Evolutionary conservation across 2,113 vertebrate genomes (phyloP).

Genomic region (Arvicanthis niloticus): DNA sequence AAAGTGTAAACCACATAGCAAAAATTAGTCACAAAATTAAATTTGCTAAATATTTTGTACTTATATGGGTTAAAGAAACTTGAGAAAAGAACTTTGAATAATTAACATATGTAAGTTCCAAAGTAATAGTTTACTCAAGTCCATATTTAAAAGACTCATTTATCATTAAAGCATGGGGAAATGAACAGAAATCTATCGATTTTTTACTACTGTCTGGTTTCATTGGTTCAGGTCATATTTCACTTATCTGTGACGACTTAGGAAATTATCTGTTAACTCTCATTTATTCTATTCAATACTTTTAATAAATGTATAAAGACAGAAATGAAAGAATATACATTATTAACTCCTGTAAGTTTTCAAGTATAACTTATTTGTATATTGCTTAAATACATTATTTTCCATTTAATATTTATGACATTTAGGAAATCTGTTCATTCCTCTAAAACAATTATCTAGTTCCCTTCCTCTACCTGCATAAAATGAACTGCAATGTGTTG

Average conservation of each 20-base stretch:
- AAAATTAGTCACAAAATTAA: conserved; percentile 46
- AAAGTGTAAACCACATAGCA: not conserved
- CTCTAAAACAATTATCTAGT: not conserved
- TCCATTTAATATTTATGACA: not conserved
- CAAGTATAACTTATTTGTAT: conserved; percentile 17
- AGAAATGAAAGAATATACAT: conserved; percentile 68
- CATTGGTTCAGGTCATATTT: conserved; percentile 64
- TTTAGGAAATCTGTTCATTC: not conserved
- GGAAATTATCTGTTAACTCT: conserved; percentile 77
- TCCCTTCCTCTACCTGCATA: no score
- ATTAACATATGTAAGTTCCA: not conserved
- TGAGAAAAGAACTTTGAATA: conserved; percentile 10
- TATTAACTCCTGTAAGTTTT: conserved; percentile 58
- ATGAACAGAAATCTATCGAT: conserved; percentile 67
- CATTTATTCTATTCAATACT: conserved; percentile 69
- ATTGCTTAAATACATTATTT: conserved; percentile 29
- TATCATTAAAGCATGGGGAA: conserved; percentile 78
- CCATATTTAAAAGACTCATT: conserved; percentile 60
- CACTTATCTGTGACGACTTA: conserved; percentile 65
- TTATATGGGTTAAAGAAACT: conserved; percentile 23
- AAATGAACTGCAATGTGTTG: not conserved
- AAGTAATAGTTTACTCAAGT: conserved; percentile 47
- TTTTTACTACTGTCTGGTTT: conserved; percentile 72
- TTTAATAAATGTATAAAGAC: conserved; percentile 57
- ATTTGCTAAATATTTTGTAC: conserved; percentile 38